Percentiles rank a stretch among this genome's conserved stretches.
Conservation (phyloP, 1,140 invertebrate species). For the Penaeus chinensis region DNA sequence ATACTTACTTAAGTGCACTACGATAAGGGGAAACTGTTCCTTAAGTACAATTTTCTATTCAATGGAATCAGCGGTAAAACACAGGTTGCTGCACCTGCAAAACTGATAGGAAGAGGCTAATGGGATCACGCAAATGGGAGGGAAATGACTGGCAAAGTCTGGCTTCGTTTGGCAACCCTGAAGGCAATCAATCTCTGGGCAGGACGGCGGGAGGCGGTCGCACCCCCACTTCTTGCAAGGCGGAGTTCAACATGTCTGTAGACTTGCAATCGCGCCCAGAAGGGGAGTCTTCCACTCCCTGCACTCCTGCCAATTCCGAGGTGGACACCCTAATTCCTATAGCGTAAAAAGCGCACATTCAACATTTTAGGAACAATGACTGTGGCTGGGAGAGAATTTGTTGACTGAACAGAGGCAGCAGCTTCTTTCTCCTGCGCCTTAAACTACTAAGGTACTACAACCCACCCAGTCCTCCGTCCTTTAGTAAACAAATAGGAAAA, state of each 20-base stretch:
- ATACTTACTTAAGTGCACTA: too few relatives aligned
- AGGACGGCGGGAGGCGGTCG: too few relatives aligned
- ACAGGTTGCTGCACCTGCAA: too few relatives aligned
- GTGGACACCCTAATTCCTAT: constrained; percentile 32
- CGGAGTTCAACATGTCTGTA: neutral
- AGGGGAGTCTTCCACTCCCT: neutral
- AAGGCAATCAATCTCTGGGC: neutral
- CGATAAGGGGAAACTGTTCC: too few relatives aligned
- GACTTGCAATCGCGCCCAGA: neutral
- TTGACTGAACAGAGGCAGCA: constrained; percentile 28
- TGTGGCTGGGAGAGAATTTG: constrained; percentile 37
- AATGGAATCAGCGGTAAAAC: too few relatives aligned
- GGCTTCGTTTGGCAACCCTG: constrained; percentile 10
- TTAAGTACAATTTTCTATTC: too few relatives aligned
- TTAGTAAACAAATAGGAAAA: constrained; percentile 38
- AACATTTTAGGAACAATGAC: constrained; percentile 45
- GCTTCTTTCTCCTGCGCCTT: constrained; percentile 56
- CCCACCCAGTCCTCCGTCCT: constrained; percentile 49
- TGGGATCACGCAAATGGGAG: neutral
- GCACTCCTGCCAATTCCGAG: neutral
- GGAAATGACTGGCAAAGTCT: constrained; percentile 31
- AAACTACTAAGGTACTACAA: constrained; percentile 57
- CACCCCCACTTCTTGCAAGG: neutral
- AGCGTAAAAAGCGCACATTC: constrained; percentile 27
- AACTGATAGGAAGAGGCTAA: too few relatives aligned